Evolutionary conservation across 2,113 vertebrate species (phyloP), one percentile per base, ranked within the genome.

Genomic region (Melanostigma gelatinosum): DNA sequence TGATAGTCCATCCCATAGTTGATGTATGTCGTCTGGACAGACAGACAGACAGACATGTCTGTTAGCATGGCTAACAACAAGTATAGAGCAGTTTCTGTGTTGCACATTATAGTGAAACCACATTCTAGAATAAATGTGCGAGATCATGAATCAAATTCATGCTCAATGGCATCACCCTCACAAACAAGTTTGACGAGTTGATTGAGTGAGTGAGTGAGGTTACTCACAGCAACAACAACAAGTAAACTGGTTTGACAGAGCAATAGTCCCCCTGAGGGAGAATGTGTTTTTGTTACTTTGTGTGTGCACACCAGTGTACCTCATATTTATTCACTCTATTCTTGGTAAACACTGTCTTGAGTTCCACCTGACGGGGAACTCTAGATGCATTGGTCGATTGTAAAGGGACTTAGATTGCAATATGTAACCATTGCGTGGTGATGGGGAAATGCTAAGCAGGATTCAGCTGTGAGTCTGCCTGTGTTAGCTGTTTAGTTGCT

Each of bases 381-480:
- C 22, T 24, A 32, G 6, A 75, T 55, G 73, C 29, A 65, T 83
- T 65, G 42, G 58, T 80, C 38, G 72, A n/a, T 73, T 66, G 58
- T 80, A 34, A 77, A 74, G 40, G 61, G 72, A 10, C 84, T 86
- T 87, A 67, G 70, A 75, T 75, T 83, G 80, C 79, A 60, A 70
- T 69, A 73, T 76, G 67, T 79, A 71, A 82, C 42, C 57, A 20
- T 79, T 67, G 57, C 7, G 20, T 60, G 32, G 3, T 4, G 15
- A 72, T 84, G 83, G 77, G 67, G 87, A 79, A 87, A 89, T 36
- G 62, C 79, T 88, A 71, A 86, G 75, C 13, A 80, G 84, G 76
- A 82, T 72, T 84, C 65, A 74, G 61, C 8, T 32, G 4, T 79
- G 72, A 84, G 65, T 82, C 83, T 83, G 57, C 65, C 27, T 70